These are phyloP conservation scores for Uropetala carovei DNA, from an alignment of 2,888 invertebrate genomes.

Conservation along the genomic window DNA sequence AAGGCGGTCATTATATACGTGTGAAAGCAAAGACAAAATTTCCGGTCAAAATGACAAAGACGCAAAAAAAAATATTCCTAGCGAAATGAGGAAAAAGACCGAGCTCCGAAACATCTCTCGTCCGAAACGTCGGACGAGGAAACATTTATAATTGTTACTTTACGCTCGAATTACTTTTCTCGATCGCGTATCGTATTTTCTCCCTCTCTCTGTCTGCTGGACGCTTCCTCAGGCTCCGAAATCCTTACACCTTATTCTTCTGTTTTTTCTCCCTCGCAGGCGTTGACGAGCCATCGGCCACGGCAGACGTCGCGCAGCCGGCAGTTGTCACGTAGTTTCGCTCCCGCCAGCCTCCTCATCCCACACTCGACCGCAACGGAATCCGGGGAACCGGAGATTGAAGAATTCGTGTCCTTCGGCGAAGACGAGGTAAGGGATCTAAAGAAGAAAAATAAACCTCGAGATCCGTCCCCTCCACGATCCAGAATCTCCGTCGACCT, in stretches of 20 bases:
- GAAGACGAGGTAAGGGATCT: conserved; percentile 70
- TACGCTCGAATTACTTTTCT: neutral
- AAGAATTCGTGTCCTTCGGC: conserved; percentile 75
- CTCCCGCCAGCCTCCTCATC: conserved; percentile 73
- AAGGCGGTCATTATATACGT: too few species aligned
- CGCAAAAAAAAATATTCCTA: too few species aligned
- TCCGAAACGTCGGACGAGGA: too few species aligned
- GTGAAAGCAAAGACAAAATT: too few species aligned
- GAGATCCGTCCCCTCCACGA: neutral
- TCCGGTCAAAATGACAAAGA: too few species aligned
- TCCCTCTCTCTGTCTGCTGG: neutral
- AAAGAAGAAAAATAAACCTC: neutral
- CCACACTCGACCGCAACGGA: conserved; percentile 71
- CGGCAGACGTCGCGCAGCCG: conserved; percentile 79
- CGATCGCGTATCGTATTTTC: neutral
- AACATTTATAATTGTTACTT: neutral
- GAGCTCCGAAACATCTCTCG: too few species aligned
- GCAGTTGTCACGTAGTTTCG: conserved; percentile 86
- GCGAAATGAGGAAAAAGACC: too few species aligned
- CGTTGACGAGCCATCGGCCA: conserved; percentile 80
- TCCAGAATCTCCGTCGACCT: neutral
- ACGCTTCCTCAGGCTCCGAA: neutral
- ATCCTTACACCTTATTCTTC: neutral
- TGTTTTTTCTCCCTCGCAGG: conserved; percentile 73
- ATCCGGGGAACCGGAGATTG: conserved; percentile 69